These are phyloP conservation scores for Anabacerthia variegaticeps DNA, from an alignment of 2,797 vertebrate genomes.

Conservation along the genomic window DNA sequence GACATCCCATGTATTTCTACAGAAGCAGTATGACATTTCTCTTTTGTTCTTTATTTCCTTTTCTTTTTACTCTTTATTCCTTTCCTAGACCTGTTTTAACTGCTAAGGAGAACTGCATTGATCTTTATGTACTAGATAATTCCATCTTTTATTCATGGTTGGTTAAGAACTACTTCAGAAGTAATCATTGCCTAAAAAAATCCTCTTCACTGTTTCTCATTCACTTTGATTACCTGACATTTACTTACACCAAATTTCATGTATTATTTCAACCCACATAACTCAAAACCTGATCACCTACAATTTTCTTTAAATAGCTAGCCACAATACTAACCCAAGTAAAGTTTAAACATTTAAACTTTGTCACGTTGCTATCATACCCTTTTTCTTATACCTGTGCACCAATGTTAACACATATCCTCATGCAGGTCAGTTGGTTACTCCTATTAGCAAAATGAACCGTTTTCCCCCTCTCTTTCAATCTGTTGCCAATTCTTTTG, in stretches of 20 bases:
- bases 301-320: background rate
- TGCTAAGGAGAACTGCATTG: background rate
- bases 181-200: background rate
- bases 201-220: background rate
- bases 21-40: background rate
- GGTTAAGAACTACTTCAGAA: background rate
- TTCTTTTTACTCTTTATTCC: background rate
- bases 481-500: background rate
- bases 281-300: background rate
- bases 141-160: background rate
- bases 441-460: background rate
- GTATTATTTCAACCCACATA: background rate
- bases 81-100: background rate
- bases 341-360: background rate
- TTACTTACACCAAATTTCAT: background rate
- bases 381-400: background rate
- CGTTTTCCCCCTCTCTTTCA: background rate
- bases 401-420: background rate
- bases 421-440: background rate
- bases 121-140: background rate
- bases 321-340: background rate
- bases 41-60: background rate
- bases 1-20: background rate
- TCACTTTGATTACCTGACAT: background rate
- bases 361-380: background rate